Evolutionary conservation across 2,797 vertebrate genomes (phyloP).

Genomic region (Sebastes trivittatus): DNA sequence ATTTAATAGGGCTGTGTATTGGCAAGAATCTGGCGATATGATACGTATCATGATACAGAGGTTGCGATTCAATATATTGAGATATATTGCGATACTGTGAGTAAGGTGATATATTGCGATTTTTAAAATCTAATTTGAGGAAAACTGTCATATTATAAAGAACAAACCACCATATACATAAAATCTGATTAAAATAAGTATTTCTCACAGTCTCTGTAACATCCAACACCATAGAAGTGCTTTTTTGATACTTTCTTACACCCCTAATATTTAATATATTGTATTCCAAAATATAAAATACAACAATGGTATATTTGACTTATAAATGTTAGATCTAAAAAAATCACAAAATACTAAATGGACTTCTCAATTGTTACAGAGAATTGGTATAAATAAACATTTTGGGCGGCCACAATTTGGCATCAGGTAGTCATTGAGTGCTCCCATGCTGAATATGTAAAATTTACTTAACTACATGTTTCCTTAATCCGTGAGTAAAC

Average conservation of each 20-base stretch:
- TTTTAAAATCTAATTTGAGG: too few species aligned
- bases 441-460: background rate
- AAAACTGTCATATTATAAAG: too few species aligned
- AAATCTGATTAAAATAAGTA: accelerated
- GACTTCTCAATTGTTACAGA: background rate
- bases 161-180: background rate
- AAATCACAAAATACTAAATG: background rate
- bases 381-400: background rate
- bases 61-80: too few species aligned
- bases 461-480: background rate
- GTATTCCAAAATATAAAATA: background rate
- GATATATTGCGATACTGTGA: too few species aligned
- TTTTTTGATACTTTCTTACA: too few species aligned
- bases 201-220: too few species aligned
- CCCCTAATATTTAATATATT: background rate
- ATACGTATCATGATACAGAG: too few species aligned
- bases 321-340: background rate
- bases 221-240: too few species aligned
- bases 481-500: slow-evolving; percentile 2
- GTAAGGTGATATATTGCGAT: too few species aligned
- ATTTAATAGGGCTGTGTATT: too few species aligned
- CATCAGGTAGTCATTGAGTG: background rate
- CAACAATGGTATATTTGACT: background rate
- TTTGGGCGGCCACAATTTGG: background rate
- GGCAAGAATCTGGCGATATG: too few species aligned